A percentile compares a stretch with the other conserved stretches of the same genome.
phyloP scores from a whole-genome alignment of 37 sponge, comb jelly and placozoan genomes.

The Beroe ovata region DNA sequence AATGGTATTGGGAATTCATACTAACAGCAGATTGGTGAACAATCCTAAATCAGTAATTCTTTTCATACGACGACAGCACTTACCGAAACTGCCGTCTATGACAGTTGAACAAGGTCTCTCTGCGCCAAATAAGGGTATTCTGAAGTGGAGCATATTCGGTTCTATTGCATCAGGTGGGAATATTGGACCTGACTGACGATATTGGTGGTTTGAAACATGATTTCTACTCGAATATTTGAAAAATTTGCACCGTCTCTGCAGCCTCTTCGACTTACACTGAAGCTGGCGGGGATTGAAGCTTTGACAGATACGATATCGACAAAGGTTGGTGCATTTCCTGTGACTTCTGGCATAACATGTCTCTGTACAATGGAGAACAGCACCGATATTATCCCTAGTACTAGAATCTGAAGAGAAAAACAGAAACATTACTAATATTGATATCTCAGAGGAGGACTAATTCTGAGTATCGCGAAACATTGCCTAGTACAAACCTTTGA shows the following conservation, averaged over 20 bases:
- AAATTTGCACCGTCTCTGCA: too few species aligned
- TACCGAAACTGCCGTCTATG: conserved; percentile 44
- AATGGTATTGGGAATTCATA: too few species aligned
- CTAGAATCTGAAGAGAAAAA: conserved; percentile 12
- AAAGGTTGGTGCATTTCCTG: conserved; percentile 3
- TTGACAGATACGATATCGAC: conserved; percentile 30
- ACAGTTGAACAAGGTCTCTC: conserved; percentile 2
- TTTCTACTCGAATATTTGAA: too few species aligned
- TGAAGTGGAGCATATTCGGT: conserved; percentile 1
- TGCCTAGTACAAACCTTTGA: not conserved
- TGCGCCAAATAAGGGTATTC: conserved; percentile 37
- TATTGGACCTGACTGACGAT: conserved; percentile 30
- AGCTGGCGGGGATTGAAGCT: conserved; percentile 7
- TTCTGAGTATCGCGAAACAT: not conserved
- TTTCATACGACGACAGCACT: too few species aligned
- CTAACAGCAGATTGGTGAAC: too few species aligned
- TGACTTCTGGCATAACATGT: not conserved
- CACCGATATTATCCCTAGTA: not conserved
- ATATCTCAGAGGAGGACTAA: not conserved
- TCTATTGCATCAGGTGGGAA: conserved; percentile 14
- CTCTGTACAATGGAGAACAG: conserved; percentile 8
- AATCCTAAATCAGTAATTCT: too few species aligned
- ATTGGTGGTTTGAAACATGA: too few species aligned
- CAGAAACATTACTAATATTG: not conserved
- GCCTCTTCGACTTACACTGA: conserved; percentile 36